phyloP scores from a whole-genome alignment of 2,113 vertebrate species.

The Psilopogon haemacephalus region DNA sequence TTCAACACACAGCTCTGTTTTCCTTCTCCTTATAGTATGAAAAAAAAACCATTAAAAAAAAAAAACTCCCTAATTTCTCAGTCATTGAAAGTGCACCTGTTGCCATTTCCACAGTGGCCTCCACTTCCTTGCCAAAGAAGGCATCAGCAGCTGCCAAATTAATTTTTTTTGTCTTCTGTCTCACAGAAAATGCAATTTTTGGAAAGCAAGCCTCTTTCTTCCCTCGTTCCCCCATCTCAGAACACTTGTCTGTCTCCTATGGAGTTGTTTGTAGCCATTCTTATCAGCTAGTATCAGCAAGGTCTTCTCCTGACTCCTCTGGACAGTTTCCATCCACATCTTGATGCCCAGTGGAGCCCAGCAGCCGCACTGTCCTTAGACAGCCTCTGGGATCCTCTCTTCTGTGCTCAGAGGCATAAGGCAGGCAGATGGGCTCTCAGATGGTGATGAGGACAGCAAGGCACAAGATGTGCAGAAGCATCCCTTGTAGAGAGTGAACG shows the following conservation, averaged over 20 bases:
- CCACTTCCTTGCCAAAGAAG: not conserved
- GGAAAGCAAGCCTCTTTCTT: not conserved
- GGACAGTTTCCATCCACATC: not conserved
- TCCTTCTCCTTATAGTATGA: not conserved
- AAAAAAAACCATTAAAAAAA: not conserved
- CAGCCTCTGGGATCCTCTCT: not conserved
- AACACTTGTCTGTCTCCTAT: rapidly evolving
- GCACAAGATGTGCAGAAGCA: not conserved
- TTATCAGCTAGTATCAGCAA: not conserved
- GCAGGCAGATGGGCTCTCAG: slow-evolving; percentile 38
- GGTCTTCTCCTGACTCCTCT: rapidly evolving
- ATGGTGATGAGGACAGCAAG: slow-evolving; percentile 10
- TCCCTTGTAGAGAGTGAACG: not conserved
- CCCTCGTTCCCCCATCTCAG: not conserved
- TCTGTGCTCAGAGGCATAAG: not conserved
- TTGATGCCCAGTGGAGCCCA: rapidly evolving
- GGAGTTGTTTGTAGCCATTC: not conserved
- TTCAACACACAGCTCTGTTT: not conserved
- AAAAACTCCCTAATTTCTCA: not conserved
- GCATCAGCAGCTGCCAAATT: not conserved
- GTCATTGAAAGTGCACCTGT: not conserved
- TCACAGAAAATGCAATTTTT: not conserved
- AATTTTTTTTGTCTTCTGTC: not conserved
- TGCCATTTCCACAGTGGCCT: not conserved
- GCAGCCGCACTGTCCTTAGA: not conserved